A percentile compares a stretch with the other conserved stretches of the same genome.
These are phyloP conservation scores for Netelia inedita DNA, from an alignment of 2,888 invertebrate species.

Conservation along the genomic window DNA sequence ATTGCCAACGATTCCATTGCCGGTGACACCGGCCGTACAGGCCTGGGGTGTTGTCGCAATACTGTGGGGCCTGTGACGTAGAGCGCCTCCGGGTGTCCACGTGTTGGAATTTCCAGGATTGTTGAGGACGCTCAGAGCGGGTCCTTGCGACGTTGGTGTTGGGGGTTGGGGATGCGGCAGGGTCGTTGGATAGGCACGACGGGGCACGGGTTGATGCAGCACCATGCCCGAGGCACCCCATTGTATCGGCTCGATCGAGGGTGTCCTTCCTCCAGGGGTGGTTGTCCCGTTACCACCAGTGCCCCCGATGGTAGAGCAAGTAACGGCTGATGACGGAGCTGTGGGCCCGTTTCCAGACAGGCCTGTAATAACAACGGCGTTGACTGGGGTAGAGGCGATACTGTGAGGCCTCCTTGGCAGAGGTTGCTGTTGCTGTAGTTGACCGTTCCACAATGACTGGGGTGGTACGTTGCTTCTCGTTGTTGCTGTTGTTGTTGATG, in stretches of 20 bases:
- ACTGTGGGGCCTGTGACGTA: constrained; percentile 82
- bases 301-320: constrained; percentile 73
- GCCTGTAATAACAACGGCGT: constrained; percentile 71
- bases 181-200: constrained; percentile 84
- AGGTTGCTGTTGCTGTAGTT: constrained; percentile 79
- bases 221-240: constrained; percentile 83
- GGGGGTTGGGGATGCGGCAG: constrained; percentile 87
- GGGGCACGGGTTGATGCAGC: constrained; percentile 84
- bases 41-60: constrained; percentile 81
- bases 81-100: constrained; percentile 79
- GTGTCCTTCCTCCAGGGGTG: constrained; percentile 73
- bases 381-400: constrained; percentile 86
- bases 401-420: constrained; percentile 87
- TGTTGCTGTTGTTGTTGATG: constrained; percentile 68
- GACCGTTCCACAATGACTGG: constrained; percentile 83
- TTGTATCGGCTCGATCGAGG: constrained; percentile 80
- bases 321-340: constrained; percentile 67
- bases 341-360: constrained; percentile 65
- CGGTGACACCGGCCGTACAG: constrained; percentile 74
- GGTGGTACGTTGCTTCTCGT: constrained; percentile 81
- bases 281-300: constrained; percentile 32
- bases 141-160: constrained; percentile 84
- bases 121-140: constrained; percentile 76
- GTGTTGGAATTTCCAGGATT: constrained; percentile 81
- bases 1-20: constrained; percentile 46